Base-by-base conservation (phyloP, 1,140 invertebrate species). In the Agrilus planipennis region DNA sequence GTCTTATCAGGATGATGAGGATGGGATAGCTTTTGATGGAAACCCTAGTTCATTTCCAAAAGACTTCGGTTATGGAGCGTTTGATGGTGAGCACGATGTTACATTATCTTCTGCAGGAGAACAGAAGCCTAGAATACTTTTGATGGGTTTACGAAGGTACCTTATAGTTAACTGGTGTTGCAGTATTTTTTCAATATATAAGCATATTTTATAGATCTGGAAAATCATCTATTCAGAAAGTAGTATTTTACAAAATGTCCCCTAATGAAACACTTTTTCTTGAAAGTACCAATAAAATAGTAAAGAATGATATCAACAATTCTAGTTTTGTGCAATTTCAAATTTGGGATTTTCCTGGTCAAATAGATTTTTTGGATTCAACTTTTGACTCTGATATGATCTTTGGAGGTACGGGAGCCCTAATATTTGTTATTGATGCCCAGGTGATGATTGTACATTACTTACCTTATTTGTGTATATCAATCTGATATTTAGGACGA, bases 231-330 rank as follows among this genome's bases (percentile, higher is more conserved):
- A 99, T 99, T 58, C 90, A 97, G 63, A 99, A 99, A 73, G 96
- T 99, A 6, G 95, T 99, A 10, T 99, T 99, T 68, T 94, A 99
- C 58, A 99, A 99, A 72, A 98, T 99, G 89, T 95, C 93, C 9
- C 96, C 96, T 6, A 99, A 98, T 70, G 95, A 99, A 69, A 99
- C 96, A 3, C 68, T 99, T n/a, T 99, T 99, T 55, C 68, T 99
- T 25, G 95, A 98, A 65, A 94, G 90, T 50, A 99, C 94, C 39
- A 96, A 94, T 61, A 93, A 97, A 74, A 93, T 99, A 49, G 86
- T 94, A 2, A 97, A 96, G 71, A 92, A 98, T 68, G 90, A 95
- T 70, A 88, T 89, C 44, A 84, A 91, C 48, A 95, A 96, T 60
- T 86, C 91, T 44, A 96, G 93, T 53, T 99, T 99, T 76, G 92